Percentiles rank a stretch among this genome's conserved stretches.
Conservation (phyloP, 2,888 invertebrate genomes). For the Seira sanloemensis region DNA sequence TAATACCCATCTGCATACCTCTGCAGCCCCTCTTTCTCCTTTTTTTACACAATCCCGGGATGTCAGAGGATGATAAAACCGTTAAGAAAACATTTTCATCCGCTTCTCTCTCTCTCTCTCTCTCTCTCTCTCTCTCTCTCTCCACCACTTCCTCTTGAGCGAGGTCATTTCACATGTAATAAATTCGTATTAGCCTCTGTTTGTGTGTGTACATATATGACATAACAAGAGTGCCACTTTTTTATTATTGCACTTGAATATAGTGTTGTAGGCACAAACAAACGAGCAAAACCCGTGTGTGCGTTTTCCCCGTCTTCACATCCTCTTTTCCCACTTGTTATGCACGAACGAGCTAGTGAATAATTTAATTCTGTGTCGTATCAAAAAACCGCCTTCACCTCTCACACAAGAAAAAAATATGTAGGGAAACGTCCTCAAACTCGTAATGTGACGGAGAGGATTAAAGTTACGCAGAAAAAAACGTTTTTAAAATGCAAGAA, state of each 20-base stretch:
- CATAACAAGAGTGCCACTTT: background rate
- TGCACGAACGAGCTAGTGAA: background rate
- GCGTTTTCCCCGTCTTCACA: background rate
- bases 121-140: too few species aligned
- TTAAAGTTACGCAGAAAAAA: too few species aligned
- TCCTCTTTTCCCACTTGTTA: background rate
- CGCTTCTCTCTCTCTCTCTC: slow-evolving; percentile 47
- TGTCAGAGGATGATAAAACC: slow-evolving; percentile 34
- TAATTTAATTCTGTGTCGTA: background rate
- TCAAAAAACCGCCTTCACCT: too few species aligned
- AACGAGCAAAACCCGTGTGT: background rate
- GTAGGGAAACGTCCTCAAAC: background rate
- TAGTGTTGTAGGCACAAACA: background rate
- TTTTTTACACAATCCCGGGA: background rate
- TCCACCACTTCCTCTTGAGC: background rate
- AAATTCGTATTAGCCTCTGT: background rate
- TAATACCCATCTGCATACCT: background rate
- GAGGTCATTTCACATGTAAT: slow-evolving; percentile 45
- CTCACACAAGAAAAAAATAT: background rate
- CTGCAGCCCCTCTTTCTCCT: too few species aligned
- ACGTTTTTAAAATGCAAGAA: background rate
- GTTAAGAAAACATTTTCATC: slow-evolving; percentile 54
- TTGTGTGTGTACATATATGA: too few species aligned
- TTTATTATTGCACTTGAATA: background rate
- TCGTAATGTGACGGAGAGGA: background rate